Percentiles rank a stretch among this genome's conserved stretches.
Evolutionary conservation across 2,888 invertebrate genomes (phyloP).

Genomic region (Xestobium rufovillosum): DNA sequence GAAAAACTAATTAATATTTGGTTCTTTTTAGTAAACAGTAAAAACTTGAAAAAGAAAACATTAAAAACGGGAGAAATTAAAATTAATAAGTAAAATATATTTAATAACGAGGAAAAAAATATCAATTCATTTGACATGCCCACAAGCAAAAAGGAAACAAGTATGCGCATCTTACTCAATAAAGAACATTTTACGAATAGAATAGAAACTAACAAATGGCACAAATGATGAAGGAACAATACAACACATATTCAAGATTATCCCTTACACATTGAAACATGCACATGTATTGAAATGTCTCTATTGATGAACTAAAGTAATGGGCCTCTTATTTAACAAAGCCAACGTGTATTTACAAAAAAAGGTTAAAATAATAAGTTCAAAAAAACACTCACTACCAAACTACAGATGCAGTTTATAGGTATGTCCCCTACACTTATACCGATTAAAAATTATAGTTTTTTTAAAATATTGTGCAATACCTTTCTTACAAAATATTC

Average conservation of each 20-base stretch:
- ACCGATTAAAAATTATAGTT: too few species aligned
- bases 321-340: not conserved
- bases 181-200: not conserved
- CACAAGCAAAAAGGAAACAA: too few species aligned
- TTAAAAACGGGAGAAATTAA: not conserved
- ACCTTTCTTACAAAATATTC: too few species aligned
- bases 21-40: not conserved
- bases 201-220: not conserved
- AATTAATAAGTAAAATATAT: not conserved
- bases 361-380: too few species aligned
- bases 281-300: not conserved
- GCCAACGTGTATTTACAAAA: too few species aligned
- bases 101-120: not conserved
- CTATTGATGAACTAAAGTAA: constrained; percentile 1
- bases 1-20: constrained; percentile 1
- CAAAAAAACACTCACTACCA: too few species aligned
- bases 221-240: constrained; percentile 1
- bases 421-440: too few species aligned
- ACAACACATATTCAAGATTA: not conserved
- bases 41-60: not conserved
- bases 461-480: too few species aligned
- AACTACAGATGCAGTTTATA: too few species aligned
- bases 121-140: not conserved
- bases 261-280: not conserved
- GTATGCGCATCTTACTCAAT: too few species aligned